Base-by-base conservation (phyloP, 2,888 invertebrate genomes). In the Cheiracanthium punctorium region DNA sequence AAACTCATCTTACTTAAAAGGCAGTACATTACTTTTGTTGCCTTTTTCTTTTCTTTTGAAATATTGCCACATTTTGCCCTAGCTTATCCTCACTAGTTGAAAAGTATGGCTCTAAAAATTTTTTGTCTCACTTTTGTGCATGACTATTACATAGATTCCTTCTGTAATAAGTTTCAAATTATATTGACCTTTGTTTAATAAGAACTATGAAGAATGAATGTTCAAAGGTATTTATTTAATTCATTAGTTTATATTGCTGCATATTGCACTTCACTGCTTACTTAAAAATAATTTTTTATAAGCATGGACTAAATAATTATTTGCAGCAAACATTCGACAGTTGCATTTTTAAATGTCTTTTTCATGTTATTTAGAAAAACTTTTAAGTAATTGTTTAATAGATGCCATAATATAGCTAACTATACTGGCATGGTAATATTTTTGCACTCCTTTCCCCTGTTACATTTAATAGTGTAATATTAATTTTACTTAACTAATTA, bases 41-140 rank as follows among this genome's bases (percentile, higher is more conserved):
- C 58, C 58, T 58, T 58, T 58, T 58, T 58, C 8, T 58, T 58
- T 58, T 58, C 58, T 58, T 58, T 58, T 24, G 24, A 58, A 32
- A 73, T 10, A 43, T 48, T 48, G 48, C 73, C 73, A 73, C 73
- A 32, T 73, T 73, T 52, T 73, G 73, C 73, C 73, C 73, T 48
- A 30, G 48, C 52, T 73, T 73, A 48, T 52, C 28, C 37, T 32
- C 52, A 58, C 58, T 58, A 58, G 58, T 58, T 24, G 24, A 58
- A 73, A 67, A 67, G 32, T 67, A 67, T 67, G 67, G 67, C 67
- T 67, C 30, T 30, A 67, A 67, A 32, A 67, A 1, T n/a, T n/a
- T 67, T 12, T n/a, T 17, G 30, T 2, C 32, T 32, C 32, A n/a
- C 67, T 32, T 64, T 30, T 67, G 17, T 30, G 30, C 30, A 30